Percentiles rank a stretch among this genome's conserved stretches.
phyloP scores from a whole-genome alignment of 1,140 invertebrate species.

The Lasaia peninsularis region DNA sequence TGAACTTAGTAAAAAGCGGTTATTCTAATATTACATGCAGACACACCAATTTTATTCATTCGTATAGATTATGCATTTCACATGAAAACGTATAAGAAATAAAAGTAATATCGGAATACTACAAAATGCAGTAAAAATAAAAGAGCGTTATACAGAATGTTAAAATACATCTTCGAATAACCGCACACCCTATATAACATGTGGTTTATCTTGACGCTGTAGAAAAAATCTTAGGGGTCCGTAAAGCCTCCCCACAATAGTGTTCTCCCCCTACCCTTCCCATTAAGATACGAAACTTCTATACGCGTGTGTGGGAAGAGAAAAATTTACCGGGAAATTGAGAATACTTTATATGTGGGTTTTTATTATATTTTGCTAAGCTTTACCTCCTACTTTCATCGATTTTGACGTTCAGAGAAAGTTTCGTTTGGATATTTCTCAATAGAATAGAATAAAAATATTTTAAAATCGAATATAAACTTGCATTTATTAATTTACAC shows the following conservation, averaged over 20 bases:
- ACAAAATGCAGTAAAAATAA: background rate
- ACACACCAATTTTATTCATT: too few species aligned
- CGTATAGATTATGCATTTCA: too few species aligned
- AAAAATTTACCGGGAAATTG: conserved; percentile 35
- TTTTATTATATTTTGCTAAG: conserved; percentile 4
- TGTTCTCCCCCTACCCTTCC: conserved; percentile 31
- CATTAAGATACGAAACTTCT: background rate
- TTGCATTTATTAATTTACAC: too few species aligned
- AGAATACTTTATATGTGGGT: conserved; percentile 2
- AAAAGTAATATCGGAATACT: background rate
- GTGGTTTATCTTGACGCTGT: conserved; percentile 13
- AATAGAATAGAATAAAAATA: too few species aligned
- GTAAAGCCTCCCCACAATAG: conserved; percentile 41
- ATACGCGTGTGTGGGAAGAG: conserved; percentile 27
- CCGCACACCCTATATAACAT: conserved; percentile 6
- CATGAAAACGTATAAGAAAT: too few species aligned
- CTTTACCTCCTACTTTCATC: background rate
- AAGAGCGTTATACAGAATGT: background rate
- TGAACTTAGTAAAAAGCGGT: too few species aligned
- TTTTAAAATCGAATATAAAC: too few species aligned
- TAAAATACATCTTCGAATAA: background rate
- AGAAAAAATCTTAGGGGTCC: conserved; percentile 27
- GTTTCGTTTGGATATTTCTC: too few species aligned
- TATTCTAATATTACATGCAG: too few species aligned
- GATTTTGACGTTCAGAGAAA: too few species aligned